These are phyloP conservation scores for Anagyrus pseudococci DNA, from an alignment of 2,888 invertebrate genomes.

Conservation along the genomic window DNA sequence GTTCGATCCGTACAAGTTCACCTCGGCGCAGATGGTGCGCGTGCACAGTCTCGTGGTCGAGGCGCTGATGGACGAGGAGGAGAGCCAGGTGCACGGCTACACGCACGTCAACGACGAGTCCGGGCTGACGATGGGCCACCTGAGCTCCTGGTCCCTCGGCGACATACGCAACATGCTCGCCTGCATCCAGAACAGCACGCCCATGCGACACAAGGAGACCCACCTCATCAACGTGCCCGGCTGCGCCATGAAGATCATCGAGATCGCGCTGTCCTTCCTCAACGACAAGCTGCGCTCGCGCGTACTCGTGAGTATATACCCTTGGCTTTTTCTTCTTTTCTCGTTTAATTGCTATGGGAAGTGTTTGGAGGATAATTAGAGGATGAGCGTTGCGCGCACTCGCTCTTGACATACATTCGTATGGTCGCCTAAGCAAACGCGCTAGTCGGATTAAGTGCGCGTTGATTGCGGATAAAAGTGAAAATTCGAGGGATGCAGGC, in stretches of 20 bases:
- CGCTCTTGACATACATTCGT: slow-evolving; percentile 15
- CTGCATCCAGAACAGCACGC: slow-evolving; percentile 86
- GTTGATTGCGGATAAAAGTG: background rate
- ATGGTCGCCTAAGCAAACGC: background rate
- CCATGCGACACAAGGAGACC: slow-evolving; percentile 88
- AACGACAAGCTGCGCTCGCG: slow-evolving; percentile 85
- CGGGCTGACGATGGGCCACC: slow-evolving; percentile 83
- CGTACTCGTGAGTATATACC: slow-evolving; percentile 74
- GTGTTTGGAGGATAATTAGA: no score
- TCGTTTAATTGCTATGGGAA: background rate
- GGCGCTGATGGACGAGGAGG: slow-evolving; percentile 82
- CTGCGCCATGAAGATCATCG: slow-evolving; percentile 81
- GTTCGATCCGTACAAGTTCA: slow-evolving; percentile 79
- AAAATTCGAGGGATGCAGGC: no score
- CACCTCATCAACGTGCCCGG: slow-evolving; percentile 87
- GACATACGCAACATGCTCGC: slow-evolving; percentile 80
- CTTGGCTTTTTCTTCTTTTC: background rate
- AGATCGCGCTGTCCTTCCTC: slow-evolving; percentile 80
- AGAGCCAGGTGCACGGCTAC: slow-evolving; percentile 83
- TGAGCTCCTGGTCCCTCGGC: slow-evolving; percentile 81
- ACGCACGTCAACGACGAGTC: slow-evolving; percentile 83
- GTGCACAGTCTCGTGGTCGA: slow-evolving; percentile 88
- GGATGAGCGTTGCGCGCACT: background rate
- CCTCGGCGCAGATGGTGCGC: slow-evolving; percentile 83
- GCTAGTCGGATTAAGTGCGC: background rate